A percentile compares a stretch with the other conserved stretches of the same genome.
These are phyloP conservation scores for Polydrusus cervinus DNA, from an alignment of 2,888 invertebrate genomes.

Conservation along the genomic window DNA sequence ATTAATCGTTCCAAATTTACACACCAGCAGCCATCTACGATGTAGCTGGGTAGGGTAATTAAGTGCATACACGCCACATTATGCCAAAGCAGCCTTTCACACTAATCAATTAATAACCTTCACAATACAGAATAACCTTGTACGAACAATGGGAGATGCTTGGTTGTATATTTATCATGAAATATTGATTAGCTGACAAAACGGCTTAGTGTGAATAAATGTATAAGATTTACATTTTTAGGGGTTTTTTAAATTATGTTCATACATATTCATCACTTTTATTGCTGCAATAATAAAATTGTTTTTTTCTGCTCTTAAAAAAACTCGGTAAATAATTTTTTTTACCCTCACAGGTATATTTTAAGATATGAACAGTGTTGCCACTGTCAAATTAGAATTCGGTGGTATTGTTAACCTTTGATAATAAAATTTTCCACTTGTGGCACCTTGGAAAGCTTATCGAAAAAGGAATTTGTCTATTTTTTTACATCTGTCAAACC, in stretches of 20 bases:
- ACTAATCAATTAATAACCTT: conserved; percentile 45
- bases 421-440: too few relatives aligned
- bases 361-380: too few relatives aligned
- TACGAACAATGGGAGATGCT: neutral
- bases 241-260: too few relatives aligned
- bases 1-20: conserved; percentile 22
- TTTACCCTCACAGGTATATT: too few relatives aligned
- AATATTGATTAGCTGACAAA: conserved; percentile 27
- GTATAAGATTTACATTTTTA: neutral
- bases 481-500: too few relatives aligned
- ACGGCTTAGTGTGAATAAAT: neutral
- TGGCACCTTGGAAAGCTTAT: too few relatives aligned
- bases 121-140: conserved; percentile 28
- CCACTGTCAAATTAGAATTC: too few relatives aligned
- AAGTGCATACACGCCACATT: conserved; percentile 44
- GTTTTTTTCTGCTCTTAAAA: too few relatives aligned
- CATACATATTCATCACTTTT: neutral
- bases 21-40: conserved; percentile 22
- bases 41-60: conserved; percentile 34
- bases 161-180: conserved; percentile 36
- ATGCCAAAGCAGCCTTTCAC: conserved; percentile 38
- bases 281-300: neutral
- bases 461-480: too few relatives aligned
- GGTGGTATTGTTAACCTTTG: too few relatives aligned
- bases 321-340: too few relatives aligned